phyloP scores from a whole-genome alignment of 2,888 invertebrate genomes.

The Thymelicus sylvestris region DNA sequence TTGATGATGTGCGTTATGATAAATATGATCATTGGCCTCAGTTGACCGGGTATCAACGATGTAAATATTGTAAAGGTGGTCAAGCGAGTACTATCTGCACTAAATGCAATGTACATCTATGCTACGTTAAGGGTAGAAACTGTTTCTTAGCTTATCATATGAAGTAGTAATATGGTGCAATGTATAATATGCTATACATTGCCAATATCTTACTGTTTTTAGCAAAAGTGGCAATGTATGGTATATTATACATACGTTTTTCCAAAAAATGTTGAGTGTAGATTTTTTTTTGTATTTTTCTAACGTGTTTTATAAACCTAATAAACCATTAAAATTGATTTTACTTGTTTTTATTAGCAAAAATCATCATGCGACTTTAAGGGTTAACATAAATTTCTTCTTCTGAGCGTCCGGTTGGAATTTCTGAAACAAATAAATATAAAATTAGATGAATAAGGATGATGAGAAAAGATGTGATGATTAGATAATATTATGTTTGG shows the following conservation, averaged over 20 bases:
- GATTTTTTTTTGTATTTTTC: too few species aligned
- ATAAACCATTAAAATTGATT: too few species aligned
- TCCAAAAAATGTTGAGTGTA: too few species aligned
- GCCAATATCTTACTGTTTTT: too few species aligned
- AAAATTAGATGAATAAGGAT: too few species aligned
- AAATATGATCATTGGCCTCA: conserved; percentile 43
- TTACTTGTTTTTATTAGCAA: too few species aligned
- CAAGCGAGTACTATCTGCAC: conserved; percentile 44
- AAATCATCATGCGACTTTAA: too few species aligned
- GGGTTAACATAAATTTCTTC: conserved; percentile 59
- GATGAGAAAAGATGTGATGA: too few species aligned
- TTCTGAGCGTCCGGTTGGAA: conserved; percentile 56
- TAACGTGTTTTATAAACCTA: too few species aligned
- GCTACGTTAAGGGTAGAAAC: conserved; percentile 40
- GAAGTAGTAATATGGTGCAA: conserved; percentile 4
- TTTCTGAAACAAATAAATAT: conserved; percentile 40
- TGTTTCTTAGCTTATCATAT: conserved; percentile 39
- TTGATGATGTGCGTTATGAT: conserved; percentile 43
- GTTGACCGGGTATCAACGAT: conserved; percentile 41
- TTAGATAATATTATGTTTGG: too few species aligned
- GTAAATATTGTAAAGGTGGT: conserved; percentile 43
- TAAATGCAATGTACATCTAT: conserved; percentile 36
- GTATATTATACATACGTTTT: too few species aligned
- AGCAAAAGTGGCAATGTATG: too few species aligned
- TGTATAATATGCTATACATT: conserved; percentile 7